phyloP scores from a whole-genome alignment of 2,113 vertebrate species.

The Brachypteracias leptosomus region DNA sequence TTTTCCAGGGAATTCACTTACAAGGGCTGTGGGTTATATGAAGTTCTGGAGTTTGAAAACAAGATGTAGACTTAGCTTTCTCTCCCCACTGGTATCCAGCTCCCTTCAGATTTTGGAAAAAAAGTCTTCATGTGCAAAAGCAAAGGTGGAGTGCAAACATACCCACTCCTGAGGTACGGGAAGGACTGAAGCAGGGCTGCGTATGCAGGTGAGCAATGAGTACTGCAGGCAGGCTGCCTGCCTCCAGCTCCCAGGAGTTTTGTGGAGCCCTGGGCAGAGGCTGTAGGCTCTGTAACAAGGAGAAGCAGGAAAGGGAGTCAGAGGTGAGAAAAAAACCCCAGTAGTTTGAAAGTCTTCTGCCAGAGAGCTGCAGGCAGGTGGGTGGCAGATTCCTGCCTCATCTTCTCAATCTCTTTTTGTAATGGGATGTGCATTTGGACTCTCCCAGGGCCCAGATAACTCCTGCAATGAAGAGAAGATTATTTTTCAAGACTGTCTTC shows the following conservation, averaged over 20 bases:
- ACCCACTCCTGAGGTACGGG: accelerated
- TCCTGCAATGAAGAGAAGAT: neutral
- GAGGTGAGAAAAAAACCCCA: neutral
- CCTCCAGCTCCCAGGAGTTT: neutral
- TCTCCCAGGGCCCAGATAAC: neutral
- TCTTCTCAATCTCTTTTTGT: neutral
- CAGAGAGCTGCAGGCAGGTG: neutral
- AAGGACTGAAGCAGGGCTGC: neutral
- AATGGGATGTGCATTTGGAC: neutral
- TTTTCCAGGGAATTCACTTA: conserved; percentile 7
- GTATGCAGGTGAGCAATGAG: neutral
- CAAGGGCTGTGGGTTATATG: conserved; percentile 8
- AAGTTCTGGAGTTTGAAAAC: conserved; percentile 9
- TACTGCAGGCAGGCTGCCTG: neutral
- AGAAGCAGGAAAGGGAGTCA: neutral
- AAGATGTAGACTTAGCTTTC: neutral
- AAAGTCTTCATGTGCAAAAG: neutral
- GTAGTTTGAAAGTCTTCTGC: neutral
- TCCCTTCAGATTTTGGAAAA: neutral
- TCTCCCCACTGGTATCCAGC: neutral
- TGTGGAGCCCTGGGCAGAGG: neutral
- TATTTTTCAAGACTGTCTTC: conserved; percentile 36
- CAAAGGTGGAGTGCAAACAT: neutral
- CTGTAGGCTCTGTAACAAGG: neutral
- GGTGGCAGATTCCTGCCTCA: neutral